Evolutionary conservation across 2,113 vertebrate genomes (phyloP).

Genomic region (Peromyscus leucopus): DNA sequence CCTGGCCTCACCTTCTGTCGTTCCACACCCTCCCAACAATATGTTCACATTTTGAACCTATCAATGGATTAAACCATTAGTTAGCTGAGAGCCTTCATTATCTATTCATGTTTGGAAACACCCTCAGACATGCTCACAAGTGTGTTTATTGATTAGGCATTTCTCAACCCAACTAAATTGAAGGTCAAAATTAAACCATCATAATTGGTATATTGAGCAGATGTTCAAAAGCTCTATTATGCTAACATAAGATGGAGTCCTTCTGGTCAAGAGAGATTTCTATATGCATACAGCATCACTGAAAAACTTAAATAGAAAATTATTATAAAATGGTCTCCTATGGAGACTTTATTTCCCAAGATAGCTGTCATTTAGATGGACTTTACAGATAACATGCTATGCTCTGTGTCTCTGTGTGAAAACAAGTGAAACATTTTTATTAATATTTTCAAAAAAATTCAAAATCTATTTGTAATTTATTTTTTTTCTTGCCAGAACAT

Average conservation of each 20-base stretch:
- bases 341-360: neutral
- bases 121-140: neutral
- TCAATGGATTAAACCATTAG: neutral
- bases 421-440: neutral
- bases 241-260: neutral
- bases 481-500: constrained; percentile 9
- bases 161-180: neutral
- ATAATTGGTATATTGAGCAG: neutral
- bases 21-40: neutral
- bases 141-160: neutral
- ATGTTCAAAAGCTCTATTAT: neutral
- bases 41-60: neutral
- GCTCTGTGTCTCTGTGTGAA: neutral
- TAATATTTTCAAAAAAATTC: neutral
- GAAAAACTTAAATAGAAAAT: neutral
- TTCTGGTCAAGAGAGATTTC: neutral
- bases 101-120: neutral
- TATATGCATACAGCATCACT: neutral
- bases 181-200: neutral
- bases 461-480: constrained; percentile 42
- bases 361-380: neutral
- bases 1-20: too few relatives aligned
- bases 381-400: neutral
- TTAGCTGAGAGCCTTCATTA: neutral
- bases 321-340: neutral